Evolutionary conservation across 53 echinoderm and acorn worm genomes (phyloP), one percentile per base, ranked within the genome.

Genomic region (Apostichopus leukothele): DNA sequence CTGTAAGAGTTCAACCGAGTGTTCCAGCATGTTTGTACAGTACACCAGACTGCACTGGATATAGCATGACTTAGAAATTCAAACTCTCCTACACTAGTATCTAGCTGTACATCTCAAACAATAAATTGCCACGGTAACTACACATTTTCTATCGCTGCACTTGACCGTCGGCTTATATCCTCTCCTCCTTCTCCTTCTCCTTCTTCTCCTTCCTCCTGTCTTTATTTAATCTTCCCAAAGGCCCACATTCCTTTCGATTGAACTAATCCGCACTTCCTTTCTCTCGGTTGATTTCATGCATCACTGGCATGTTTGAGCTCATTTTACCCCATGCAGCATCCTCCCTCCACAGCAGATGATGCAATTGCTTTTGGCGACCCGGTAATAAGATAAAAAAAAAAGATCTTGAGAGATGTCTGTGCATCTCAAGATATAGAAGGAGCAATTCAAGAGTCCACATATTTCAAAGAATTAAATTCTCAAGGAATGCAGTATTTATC

Each of bases 191-290:
- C 18, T 53, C 39, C 39, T 39, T 39, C 39, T 3, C 39, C 39
- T 3, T 39, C 39, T 39, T 39, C 39, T 39, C 39, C 39, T 39
- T 39, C 39, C 3, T 39, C 39, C 51, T 18, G 26, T 52, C 79
- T 11, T 79, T 79, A 79, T 79, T 79, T 19, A 51, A 53, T 79
- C 79, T 39, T 53, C 39, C 39, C 39, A 7, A 77, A 23, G 11
- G 77, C 77, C 77, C 39, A 13, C 77, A 77, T 77, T 77, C 81
- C 57, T 52, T 54, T 81, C 55, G 51, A 81, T 81, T 54, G 55
- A 81, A 81, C 81, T 81, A 81, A 81, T 81, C 81, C 81, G 5
- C 54, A 23, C 81, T 81, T 54, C 59, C 81, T 71, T n/a, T 71
- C 71, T 71, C 14, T 13, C 20, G 20, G 16, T 18, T 71, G 18